A percentile compares a stretch with the other conserved stretches of the same genome.
phyloP scores from a whole-genome alignment of 2,888 invertebrate species.

The Rhopalosiphum nymphaeae region DNA sequence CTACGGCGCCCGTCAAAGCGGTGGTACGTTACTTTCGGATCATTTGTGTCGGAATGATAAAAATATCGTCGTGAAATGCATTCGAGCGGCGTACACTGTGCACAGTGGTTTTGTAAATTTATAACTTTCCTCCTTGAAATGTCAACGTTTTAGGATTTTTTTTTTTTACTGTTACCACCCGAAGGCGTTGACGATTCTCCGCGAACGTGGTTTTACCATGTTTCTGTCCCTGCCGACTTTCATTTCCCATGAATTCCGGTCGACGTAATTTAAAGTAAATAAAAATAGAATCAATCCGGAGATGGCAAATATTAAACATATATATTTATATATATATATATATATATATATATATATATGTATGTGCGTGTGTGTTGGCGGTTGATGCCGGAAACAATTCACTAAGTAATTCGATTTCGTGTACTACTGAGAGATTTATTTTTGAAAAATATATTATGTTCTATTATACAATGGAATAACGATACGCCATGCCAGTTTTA shows the following conservation, averaged over 20 bases:
- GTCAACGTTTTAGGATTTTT: constrained; percentile 24
- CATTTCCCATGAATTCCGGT: constrained; percentile 35
- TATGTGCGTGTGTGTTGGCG: background rate
- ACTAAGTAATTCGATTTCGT: constrained; percentile 38
- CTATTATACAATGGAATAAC: background rate
- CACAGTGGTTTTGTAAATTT: constrained; percentile 31
- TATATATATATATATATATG: background rate
- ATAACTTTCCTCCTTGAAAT: constrained; percentile 21
- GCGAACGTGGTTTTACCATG: background rate
- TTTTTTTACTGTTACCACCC: background rate
- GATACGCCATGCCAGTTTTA: background rate
- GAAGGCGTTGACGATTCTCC: constrained; percentile 19
- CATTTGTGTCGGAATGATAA: constrained; percentile 45
- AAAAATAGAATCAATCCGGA: constrained; percentile 55
- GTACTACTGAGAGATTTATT: constrained; percentile 24
- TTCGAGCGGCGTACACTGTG: background rate
- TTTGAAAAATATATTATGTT: constrained; percentile 11
- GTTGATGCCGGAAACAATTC: constrained; percentile 41
- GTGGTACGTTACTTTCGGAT: constrained; percentile 42
- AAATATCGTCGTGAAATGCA: constrained; percentile 17
- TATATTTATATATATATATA: background rate
- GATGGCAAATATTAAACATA: constrained; percentile 21
- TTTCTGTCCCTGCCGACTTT: background rate
- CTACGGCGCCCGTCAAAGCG: constrained; percentile 13
- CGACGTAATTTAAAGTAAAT: constrained; percentile 46